Evolutionary conservation across 2,888 invertebrate species (phyloP), one percentile per base, ranked within the genome.

Genomic region (Protophormia terraenovae): DNA sequence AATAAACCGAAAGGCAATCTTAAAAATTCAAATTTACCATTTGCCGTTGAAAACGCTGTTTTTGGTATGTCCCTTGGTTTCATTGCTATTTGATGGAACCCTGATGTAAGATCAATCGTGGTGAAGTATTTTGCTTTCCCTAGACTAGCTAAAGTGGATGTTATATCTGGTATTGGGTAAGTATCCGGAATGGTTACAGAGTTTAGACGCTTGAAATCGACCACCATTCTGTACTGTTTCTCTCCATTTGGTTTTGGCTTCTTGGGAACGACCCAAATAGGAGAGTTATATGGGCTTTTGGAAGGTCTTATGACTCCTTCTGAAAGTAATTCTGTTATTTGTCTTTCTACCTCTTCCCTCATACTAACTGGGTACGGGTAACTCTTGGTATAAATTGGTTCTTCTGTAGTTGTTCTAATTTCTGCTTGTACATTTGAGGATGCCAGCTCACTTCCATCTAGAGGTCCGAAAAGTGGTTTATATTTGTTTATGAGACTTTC

Each of bases 271-370:
- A 88, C 50, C 86, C 89, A 89, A n/a, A n/a, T n/a, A n/a, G n/a
- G n/a, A n/a, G n/a, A n/a, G n/a, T n/a, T n/a, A n/a, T 24, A 90
- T 0, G 88, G 87, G 45, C 88, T 89, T 47, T 87, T 87, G 0
- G 89, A 89, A 8, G 87, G 88, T 58, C 89, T 84, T n/a, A 90
- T 90, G 0, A 91, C 89, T 1, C 87, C 83, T 67, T 89, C 89
- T 4, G 88, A 62, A n/a, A 91, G 66, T n/a, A 67, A 16, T 50
- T 67, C 50, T 24, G 19, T 16, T 27, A 67, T 50, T 29, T 66
- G 47, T 47, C 29, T 69, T 2, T 69, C 50, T 22, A 35, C 47
- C 27, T 38, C 38, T 22, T 64, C 38, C n/a, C n/a, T n/a, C n/a
- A n/a, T n/a, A n/a, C n/a, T n/a, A n/a, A n/a, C n/a, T n/a, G n/a